Percentiles rank a stretch among this genome's conserved stretches.
Conservation (phyloP, 2,797 vertebrate genomes). For the Cygnus olor region DNA sequence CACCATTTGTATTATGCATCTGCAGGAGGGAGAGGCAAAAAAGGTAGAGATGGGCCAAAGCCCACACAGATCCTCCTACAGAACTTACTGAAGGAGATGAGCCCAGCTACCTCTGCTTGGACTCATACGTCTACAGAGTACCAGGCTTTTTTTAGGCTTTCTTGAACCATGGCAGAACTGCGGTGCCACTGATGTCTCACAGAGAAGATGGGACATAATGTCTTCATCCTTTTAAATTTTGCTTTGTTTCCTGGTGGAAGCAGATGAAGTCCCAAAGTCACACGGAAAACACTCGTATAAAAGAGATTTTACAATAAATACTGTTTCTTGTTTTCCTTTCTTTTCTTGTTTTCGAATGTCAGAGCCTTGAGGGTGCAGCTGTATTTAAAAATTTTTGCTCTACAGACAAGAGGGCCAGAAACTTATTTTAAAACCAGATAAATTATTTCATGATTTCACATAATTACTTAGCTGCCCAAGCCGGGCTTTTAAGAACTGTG, state of each 20-base stretch:
- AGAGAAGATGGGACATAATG: background rate
- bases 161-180: background rate
- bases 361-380: background rate
- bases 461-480: background rate
- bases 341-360: background rate
- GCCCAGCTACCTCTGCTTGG: accelerated
- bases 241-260: background rate
- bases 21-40: background rate
- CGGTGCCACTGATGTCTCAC: background rate
- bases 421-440: background rate
- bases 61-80: background rate
- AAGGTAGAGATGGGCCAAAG: background rate
- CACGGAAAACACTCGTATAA: background rate
- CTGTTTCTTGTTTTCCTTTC: accelerated
- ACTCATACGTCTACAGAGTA: background rate
- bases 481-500: background rate
- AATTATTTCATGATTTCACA: background rate
- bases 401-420: background rate
- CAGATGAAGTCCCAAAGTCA: background rate
- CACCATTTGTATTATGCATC: background rate
- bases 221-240: background rate
- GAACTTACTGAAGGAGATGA: background rate
- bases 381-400: background rate
- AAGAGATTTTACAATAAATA: background rate
- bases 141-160: background rate